A percentile compares a stretch with the other conserved stretches of the same genome.
These are phyloP conservation scores for Peromyscus californicus DNA, from an alignment of 2,113 vertebrate genomes.

Conservation along the genomic window DNA sequence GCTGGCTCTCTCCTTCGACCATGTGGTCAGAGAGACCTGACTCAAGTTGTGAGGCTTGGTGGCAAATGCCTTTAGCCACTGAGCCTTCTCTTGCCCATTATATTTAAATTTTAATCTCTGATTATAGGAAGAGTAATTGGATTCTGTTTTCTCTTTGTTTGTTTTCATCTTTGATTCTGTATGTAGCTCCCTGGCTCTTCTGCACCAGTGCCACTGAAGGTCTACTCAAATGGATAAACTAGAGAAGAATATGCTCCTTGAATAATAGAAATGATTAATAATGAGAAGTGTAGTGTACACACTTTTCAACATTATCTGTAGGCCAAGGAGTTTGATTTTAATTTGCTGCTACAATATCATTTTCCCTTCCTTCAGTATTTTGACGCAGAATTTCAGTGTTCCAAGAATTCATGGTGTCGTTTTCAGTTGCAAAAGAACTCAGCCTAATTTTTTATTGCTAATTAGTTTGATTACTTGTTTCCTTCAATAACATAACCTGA, in stretches of 20 bases:
- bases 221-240: neutral
- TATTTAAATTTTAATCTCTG: neutral
- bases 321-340: neutral
- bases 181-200: neutral
- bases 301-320: neutral
- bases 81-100: neutral
- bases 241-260: neutral
- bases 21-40: neutral
- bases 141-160: neutral
- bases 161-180: neutral
- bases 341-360: neutral
- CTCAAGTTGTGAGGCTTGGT: neutral
- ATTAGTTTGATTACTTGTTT: slow-evolving; percentile 2
- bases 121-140: neutral
- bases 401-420: neutral
- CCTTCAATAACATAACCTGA: neutral
- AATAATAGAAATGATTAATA: neutral
- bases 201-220: neutral
- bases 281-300: neutral
- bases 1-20: neutral
- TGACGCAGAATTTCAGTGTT: neutral
- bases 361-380: neutral
- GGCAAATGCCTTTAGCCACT: neutral
- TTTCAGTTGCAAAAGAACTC: neutral
- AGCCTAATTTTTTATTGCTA: neutral